A percentile compares a stretch with the other conserved stretches of the same genome.
Evolutionary conservation across 1,140 invertebrate species (phyloP).

Genomic region (Aporrectodea caliginosa): DNA sequence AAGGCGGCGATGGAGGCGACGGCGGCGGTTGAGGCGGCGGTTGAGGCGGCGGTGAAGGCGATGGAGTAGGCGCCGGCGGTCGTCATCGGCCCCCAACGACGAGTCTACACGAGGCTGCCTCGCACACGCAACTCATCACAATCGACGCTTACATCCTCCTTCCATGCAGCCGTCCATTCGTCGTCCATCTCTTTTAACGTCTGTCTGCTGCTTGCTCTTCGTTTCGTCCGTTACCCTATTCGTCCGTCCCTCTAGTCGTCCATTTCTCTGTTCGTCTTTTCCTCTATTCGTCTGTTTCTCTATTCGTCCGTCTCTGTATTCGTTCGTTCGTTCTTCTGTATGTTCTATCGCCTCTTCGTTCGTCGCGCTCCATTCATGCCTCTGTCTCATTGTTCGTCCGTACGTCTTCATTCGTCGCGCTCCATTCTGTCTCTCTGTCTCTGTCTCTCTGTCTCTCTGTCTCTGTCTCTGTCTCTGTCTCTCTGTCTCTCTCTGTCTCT

Average conservation of each 20-base stretch:
- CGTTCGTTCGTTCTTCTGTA: neutral
- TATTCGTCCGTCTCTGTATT: neutral
- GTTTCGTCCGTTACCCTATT: neutral
- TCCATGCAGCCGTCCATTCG: neutral
- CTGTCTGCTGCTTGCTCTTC: no score
- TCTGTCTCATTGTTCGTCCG: no score
- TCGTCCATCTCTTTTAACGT: neutral
- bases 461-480: neutral
- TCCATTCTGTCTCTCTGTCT: neutral
- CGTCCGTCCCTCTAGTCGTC: neutral
- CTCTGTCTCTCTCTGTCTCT: neutral
- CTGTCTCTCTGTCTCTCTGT: neutral
- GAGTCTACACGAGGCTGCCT: neutral
- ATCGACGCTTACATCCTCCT: neutral
- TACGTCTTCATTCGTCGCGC: no score
- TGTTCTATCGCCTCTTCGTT: no score
- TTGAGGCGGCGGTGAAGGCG: neutral
- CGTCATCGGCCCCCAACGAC: no score
- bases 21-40: neutral
- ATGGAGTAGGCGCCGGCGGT: neutral
- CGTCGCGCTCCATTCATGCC: no score
- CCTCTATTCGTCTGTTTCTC: neutral
- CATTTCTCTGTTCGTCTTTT: neutral
- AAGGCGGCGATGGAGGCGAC: neutral
- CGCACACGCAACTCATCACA: neutral